Evolutionary conservation across 2,888 invertebrate genomes (phyloP), one percentile per base, ranked within the genome.

Genomic region (Blera fallax): DNA sequence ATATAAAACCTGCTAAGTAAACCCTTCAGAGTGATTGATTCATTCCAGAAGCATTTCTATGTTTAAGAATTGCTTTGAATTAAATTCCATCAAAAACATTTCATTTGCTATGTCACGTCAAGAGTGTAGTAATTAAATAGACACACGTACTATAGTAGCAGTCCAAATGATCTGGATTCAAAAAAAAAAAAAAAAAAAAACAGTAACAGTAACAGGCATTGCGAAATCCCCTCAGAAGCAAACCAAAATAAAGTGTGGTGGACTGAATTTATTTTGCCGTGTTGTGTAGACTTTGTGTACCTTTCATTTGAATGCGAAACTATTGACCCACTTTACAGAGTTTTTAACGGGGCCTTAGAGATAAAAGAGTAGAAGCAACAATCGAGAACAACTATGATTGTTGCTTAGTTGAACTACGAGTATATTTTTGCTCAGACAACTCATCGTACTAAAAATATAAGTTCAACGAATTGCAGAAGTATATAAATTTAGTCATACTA

Each of bases 251-350:
- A 24, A 32, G 7, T 21, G 21, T 21, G 21, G 32, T n/a, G n/a
- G n/a, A 32, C 18, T 24, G 10, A 29, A 64, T 32, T 43, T 62
- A 5, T 27, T 40, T 52, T 18, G 16, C 64, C 45, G 18, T 16
- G 29, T 10, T 21, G 45, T 48, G 16, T 32, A 18, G 48, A 48
- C 43, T 64, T 50, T 10, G 34, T 50, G n/a, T 56, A 45, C 21
- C 56, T 70, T 56, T 56, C 45, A 56, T 56, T 70, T 56, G 43
- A 70, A 70, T 70, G 70, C 21, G 56, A 70, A 70, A 70, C 56
- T 43, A 70, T 56, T 70, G 56, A 70, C 70, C 70, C 56, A 70
- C 43, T 70, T 70, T 18, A 32, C 18, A 40, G 5, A 37, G 40
- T 32, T 56, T 10, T 56, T 56, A 56, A 70, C 56, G 56, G 70